Conservation (phyloP, 2,113 vertebrate species). For the Trachemys scripta region DNA sequence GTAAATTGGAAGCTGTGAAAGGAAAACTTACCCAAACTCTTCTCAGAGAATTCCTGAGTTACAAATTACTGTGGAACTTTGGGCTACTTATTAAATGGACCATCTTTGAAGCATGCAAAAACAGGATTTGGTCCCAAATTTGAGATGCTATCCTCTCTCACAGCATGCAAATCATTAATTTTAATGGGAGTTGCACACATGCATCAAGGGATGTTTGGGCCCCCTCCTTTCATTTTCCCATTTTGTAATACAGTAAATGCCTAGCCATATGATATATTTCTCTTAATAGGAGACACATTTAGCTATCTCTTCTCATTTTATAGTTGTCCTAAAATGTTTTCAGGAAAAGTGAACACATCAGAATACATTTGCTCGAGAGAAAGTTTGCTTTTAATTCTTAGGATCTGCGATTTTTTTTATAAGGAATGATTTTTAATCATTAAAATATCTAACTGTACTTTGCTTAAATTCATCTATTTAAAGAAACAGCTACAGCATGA, state of each 20-base stretch:
- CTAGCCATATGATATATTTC: slow-evolving; percentile 18
- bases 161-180: slow-evolving; percentile 23
- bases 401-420: neutral
- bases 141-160: neutral
- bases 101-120: neutral
- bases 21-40: neutral
- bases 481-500: neutral
- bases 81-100: neutral
- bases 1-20: neutral
- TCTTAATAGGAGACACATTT: slow-evolving; percentile 59
- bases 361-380: slow-evolving; percentile 5
- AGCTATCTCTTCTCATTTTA: slow-evolving; percentile 45
- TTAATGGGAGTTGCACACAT: neutral
- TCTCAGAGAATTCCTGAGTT: neutral
- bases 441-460: slow-evolving; percentile 2
- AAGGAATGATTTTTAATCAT: neutral
- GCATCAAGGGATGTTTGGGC: neutral
- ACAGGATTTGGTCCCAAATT: neutral
- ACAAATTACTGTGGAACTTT: neutral
- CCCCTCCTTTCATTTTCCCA: slow-evolving; percentile 23
- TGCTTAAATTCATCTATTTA: neutral
- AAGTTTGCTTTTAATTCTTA: slow-evolving; percentile 27
- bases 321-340: slow-evolving; percentile 19
- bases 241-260: slow-evolving; percentile 43
- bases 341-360: slow-evolving; percentile 21